Evolutionary conservation across 2,888 invertebrate genomes (phyloP).

Genomic region (Calameuta filiformis): DNA sequence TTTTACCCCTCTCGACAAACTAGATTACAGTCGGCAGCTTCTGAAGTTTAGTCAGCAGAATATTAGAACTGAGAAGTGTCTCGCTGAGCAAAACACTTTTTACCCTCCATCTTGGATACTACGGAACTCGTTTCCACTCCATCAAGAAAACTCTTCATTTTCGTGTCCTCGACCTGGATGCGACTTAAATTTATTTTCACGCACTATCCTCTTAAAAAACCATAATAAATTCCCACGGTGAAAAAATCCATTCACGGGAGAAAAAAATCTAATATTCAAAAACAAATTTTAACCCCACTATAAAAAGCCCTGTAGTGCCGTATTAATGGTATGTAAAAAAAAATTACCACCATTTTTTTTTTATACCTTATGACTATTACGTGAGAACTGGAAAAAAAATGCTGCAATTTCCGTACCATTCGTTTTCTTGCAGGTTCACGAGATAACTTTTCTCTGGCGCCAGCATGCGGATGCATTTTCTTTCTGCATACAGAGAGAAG

Average conservation of each 20-base stretch:
- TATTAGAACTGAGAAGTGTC: background rate
- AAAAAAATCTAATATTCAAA: background rate
- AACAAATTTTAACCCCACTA: background rate
- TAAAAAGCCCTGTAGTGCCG: background rate
- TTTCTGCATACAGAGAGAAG: background rate
- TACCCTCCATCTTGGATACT: background rate
- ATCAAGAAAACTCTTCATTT: background rate
- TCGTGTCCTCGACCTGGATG: background rate
- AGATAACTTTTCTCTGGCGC: background rate
- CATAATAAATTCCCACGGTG: background rate
- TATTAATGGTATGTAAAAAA: background rate
- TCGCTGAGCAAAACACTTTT: background rate
- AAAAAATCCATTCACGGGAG: background rate
- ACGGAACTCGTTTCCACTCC: background rate
- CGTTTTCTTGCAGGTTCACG: background rate
- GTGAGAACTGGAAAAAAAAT: background rate
- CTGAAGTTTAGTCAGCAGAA: background rate
- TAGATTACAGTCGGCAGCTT: background rate
- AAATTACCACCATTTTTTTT: background rate
- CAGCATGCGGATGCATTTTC: background rate
- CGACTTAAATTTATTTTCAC: background rate
- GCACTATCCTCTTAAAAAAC: background rate
- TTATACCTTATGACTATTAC: background rate
- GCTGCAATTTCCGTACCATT: background rate
- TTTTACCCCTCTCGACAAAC: background rate